phyloP scores from a whole-genome alignment of 2,113 vertebrate species.

The Lophotis ruficrista region DNA sequence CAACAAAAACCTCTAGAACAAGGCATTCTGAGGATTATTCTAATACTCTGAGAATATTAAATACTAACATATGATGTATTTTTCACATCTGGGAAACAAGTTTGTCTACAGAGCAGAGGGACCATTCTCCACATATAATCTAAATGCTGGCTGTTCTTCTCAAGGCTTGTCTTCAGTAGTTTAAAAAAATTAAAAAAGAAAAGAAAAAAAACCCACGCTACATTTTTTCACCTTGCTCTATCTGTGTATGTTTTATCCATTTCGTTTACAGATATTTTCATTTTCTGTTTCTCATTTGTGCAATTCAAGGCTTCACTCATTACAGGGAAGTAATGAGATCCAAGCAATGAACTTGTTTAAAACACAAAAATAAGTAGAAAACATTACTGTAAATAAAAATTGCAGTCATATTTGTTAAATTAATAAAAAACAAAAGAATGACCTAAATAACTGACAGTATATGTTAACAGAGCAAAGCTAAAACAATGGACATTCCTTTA shows the following conservation, averaged over 20 bases:
- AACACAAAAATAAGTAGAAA: not conserved
- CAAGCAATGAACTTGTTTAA: not conserved
- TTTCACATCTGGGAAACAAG: not conserved
- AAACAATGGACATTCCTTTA: not conserved
- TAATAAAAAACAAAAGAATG: not conserved
- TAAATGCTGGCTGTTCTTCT: not conserved
- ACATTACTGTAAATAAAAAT: not conserved
- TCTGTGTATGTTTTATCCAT: not conserved
- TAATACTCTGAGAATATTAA: not conserved
- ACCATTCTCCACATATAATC: not conserved
- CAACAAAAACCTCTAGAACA: not conserved
- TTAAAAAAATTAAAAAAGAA: not conserved
- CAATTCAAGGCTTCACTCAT: not conserved
- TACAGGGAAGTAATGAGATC: not conserved
- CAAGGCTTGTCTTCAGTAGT: not conserved
- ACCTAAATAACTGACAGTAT: not conserved
- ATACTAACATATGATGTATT: not conserved
- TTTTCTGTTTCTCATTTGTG: not conserved
- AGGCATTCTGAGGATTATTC: not conserved
- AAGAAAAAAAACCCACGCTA: fast-evolving
- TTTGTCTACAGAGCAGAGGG: not conserved
- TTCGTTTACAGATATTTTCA: not conserved
- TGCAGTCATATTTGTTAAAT: not conserved
- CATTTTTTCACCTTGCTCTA: not conserved
- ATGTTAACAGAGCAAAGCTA: not conserved